Evolutionary conservation across 2,113 vertebrate species (phyloP).

Genomic region (Dipodomys stephensi): DNA sequence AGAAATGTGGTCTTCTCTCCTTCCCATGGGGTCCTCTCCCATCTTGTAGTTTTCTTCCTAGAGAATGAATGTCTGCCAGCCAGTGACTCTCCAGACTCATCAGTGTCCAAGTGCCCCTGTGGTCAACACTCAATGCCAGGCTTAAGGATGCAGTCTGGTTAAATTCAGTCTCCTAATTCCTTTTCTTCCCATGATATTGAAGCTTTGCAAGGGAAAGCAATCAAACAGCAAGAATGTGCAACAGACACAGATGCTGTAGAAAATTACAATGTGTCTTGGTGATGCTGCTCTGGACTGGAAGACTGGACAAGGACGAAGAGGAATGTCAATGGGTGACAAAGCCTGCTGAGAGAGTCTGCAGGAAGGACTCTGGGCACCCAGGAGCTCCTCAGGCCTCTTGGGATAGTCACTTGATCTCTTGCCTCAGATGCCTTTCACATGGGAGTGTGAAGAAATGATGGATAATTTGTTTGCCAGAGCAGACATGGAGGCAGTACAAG

Average conservation of each 20-base stretch:
- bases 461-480: neutral
- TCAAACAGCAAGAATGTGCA: neutral
- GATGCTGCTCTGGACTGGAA: neutral
- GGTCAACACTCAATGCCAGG: neutral
- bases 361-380: neutral
- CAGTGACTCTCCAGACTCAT: fast-evolving
- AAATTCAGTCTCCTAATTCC: neutral
- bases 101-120: fast-evolving
- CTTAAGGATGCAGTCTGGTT: neutral
- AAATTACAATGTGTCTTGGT: neutral
- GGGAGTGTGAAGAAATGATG: too few species aligned
- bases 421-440: neutral
- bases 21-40: neutral
- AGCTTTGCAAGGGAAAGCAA: neutral
- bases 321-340: neutral
- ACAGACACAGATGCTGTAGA: neutral
- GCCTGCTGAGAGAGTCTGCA: too few species aligned
- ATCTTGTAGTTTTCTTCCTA: neutral
- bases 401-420: too few species aligned
- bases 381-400: neutral
- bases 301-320: too few species aligned
- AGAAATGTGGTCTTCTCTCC: neutral
- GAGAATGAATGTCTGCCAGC: neutral
- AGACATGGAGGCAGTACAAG: neutral
- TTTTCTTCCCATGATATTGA: too few species aligned